phyloP scores from a whole-genome alignment of 2,888 invertebrate genomes.

The Leucozona laternaria region DNA sequence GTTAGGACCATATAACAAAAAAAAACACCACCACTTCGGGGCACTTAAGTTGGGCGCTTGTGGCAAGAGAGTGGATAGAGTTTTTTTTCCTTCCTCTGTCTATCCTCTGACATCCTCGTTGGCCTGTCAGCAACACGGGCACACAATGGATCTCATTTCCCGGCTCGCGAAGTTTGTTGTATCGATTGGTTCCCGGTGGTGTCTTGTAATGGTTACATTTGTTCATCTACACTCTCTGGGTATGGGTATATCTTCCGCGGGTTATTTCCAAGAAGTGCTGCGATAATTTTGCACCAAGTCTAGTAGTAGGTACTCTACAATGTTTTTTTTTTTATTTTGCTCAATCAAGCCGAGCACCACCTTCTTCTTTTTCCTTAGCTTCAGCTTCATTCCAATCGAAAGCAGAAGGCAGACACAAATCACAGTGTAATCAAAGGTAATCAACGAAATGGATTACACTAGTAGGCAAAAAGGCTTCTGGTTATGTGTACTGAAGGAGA shows the following conservation, averaged over 20 bases:
- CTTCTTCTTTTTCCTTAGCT: constrained; percentile 6
- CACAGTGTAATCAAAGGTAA: constrained; percentile 78
- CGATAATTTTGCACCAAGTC: constrained; percentile 60
- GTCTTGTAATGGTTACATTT: constrained; percentile 68
- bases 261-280: constrained; percentile 64
- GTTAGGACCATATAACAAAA: constrained; percentile 31
- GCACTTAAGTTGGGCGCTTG: constrained; percentile 64
- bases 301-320: not conserved
- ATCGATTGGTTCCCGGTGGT: constrained; percentile 60
- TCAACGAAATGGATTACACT: constrained; percentile 77
- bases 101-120: constrained; percentile 66
- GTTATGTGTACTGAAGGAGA: constrained; percentile 73
- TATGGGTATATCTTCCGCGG: constrained; percentile 31
- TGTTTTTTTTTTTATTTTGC: not conserved
- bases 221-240: constrained; percentile 56
- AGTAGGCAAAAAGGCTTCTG: constrained; percentile 76
- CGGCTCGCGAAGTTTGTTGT: constrained; percentile 30
- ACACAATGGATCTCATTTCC: constrained; percentile 72
- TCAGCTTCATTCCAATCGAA: constrained; percentile 21
- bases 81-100: constrained; percentile 6
- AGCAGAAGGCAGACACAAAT: constrained; percentile 75
- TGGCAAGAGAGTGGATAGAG: constrained; percentile 36
- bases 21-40: constrained; percentile 14
- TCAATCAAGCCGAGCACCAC: constrained; percentile 44
- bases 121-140: constrained; percentile 55